A percentile compares a stretch with the other conserved stretches of the same genome.
These are phyloP conservation scores for Tragelaphus buxtoni DNA, from an alignment of 2,113 vertebrate species.

Conservation along the genomic window DNA sequence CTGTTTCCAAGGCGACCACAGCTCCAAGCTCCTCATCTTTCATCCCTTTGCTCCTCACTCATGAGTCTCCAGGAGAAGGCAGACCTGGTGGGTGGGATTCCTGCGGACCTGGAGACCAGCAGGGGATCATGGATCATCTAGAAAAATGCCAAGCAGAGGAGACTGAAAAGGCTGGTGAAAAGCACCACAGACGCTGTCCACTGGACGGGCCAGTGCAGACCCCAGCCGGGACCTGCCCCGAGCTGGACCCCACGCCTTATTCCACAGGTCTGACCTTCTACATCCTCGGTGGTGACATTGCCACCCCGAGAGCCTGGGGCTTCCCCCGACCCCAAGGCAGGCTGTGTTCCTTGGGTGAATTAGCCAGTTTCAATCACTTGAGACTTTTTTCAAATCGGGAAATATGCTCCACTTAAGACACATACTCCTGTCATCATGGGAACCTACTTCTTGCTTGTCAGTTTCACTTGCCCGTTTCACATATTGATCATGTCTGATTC, in stretches of 20 bases:
- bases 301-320: neutral
- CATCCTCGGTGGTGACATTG: fast-evolving
- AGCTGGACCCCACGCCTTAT: too few relatives aligned
- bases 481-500: neutral
- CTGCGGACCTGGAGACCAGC: neutral
- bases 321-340: neutral
- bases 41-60: neutral
- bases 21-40: too few relatives aligned
- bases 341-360: neutral
- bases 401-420: fast-evolving
- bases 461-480: fast-evolving
- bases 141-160: neutral
- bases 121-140: neutral
- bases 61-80: neutral
- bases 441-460: fast-evolving
- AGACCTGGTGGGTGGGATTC: too few relatives aligned
- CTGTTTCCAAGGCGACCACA: neutral
- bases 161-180: fast-evolving
- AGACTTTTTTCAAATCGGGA: neutral
- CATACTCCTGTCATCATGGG: neutral
- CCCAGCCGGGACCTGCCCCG: fast-evolving
- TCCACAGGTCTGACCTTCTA: neutral
- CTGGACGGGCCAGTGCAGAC: too few relatives aligned
- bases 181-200: neutral
- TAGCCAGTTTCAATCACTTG: neutral